phyloP scores from a whole-genome alignment of 2,797 vertebrate species.

The Glossophaga mutica region DNA sequence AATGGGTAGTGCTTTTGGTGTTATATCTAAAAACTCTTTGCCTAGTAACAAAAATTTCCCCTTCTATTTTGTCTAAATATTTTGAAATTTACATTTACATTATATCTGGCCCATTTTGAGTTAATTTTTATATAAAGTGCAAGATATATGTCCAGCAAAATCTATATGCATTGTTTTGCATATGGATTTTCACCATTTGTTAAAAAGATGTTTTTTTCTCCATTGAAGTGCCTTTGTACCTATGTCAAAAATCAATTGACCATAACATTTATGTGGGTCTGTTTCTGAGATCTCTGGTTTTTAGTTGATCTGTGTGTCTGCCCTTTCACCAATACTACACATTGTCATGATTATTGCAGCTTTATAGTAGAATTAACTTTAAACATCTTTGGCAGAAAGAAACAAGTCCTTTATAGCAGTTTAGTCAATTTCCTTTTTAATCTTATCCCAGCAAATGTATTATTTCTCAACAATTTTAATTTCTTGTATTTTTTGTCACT shows the following conservation, averaged over 20 bases:
- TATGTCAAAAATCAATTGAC: background rate
- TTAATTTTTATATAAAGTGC: background rate
- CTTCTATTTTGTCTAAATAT: background rate
- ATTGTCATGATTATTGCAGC: background rate
- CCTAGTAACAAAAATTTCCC: background rate
- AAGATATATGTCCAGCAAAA: background rate
- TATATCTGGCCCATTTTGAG: background rate
- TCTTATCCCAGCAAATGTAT: conserved; percentile 26
- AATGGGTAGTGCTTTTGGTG: background rate
- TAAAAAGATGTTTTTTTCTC: conserved; percentile 16
- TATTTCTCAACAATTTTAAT: conserved; percentile 34
- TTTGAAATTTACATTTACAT: background rate
- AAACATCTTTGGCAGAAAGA: conserved; percentile 15
- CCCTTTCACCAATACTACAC: background rate
- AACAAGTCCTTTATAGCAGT: background rate
- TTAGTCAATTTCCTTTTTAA: conserved; percentile 26
- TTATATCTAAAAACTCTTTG: background rate
- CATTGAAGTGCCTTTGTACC: conserved; percentile 3
- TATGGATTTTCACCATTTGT: background rate
- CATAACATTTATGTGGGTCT: background rate
- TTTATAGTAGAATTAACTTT: conserved; percentile 37
- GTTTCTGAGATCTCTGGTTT: conserved; percentile 24
- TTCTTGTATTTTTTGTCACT: background rate
- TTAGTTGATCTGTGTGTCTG: background rate
- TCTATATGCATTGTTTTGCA: background rate